These are phyloP conservation scores for Poeciliopsis occidentalis DNA, from an alignment of 2,113 vertebrate genomes.

Conservation along the genomic window DNA sequence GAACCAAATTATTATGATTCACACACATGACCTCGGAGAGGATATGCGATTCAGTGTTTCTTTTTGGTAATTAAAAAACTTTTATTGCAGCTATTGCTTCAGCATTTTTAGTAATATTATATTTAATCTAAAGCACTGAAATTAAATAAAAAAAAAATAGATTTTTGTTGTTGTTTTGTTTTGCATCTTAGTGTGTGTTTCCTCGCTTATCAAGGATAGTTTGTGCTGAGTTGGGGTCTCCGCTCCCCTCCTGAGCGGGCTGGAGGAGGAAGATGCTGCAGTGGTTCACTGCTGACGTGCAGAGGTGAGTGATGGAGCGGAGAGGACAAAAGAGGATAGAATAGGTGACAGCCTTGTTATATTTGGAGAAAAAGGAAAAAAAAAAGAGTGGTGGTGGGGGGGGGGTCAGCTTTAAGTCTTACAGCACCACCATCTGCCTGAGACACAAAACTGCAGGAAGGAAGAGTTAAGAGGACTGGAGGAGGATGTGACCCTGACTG, in stretches of 20 bases:
- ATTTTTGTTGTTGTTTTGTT: too few relatives aligned
- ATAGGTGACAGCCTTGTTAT: constrained; percentile 73
- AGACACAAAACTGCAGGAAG: constrained; percentile 64
- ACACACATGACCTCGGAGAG: constrained; percentile 69
- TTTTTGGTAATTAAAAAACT: constrained; percentile 6
- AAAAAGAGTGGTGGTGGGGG: neutral
- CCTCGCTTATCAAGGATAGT: neutral
- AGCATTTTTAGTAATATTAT: constrained; percentile 4
- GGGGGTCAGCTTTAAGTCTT: constrained; percentile 61
- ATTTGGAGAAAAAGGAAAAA: constrained; percentile 37
- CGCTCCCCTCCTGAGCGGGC: neutral
- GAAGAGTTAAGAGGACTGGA: constrained; percentile 26
- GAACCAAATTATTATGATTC: constrained; percentile 79
- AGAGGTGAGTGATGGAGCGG: constrained; percentile 73
- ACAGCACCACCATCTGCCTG: constrained; percentile 80
- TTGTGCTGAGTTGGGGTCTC: constrained; percentile 22
- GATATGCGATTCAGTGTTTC: constrained; percentile 46
- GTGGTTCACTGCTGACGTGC: constrained; percentile 61
- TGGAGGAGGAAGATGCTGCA: constrained; percentile 60
- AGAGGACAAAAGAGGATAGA: constrained; percentile 76
- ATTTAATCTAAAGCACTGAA: neutral
- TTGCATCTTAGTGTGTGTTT: neutral
- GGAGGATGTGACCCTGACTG: constrained; percentile 75
- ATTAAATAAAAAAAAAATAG: neutral
- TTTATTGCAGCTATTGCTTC: constrained; percentile 17